phyloP scores from a whole-genome alignment of 2,113 vertebrate species.

The Peromyscus californicus region DNA sequence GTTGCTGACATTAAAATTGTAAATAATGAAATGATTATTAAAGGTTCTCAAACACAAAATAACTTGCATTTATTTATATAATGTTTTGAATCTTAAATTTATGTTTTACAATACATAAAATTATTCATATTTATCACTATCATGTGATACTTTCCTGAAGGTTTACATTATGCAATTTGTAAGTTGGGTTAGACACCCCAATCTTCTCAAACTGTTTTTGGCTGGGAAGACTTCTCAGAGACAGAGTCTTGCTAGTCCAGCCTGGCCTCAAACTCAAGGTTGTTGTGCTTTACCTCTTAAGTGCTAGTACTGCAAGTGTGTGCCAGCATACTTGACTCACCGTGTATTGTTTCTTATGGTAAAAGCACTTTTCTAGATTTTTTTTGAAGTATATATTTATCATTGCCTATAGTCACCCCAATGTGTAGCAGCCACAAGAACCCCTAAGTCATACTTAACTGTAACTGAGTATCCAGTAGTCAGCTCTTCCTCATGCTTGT shows the following conservation, averaged over 20 bases:
- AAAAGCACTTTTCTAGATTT: neutral
- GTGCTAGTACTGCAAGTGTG: too few species aligned
- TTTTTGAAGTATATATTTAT: neutral
- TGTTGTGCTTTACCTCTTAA: neutral
- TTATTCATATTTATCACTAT: neutral
- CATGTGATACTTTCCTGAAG: neutral
- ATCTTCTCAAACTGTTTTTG: neutral
- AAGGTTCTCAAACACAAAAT: constrained; percentile 27
- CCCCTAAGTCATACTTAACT: too few species aligned
- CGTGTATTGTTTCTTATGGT: neutral
- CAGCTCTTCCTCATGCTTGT: neutral
- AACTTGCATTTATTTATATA: constrained; percentile 25
- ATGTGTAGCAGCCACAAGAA: neutral
- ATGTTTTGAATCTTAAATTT: neutral
- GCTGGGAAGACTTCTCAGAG: too few species aligned
- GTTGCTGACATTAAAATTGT: neutral
- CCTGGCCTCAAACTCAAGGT: neutral
- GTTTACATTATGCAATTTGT: neutral
- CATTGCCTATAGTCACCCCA: neutral
- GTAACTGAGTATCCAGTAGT: neutral
- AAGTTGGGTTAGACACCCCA: neutral
- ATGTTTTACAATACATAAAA: neutral
- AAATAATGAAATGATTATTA: constrained; percentile 24
- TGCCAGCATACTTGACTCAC: too few species aligned
- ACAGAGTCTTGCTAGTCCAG: neutral